Evolutionary conservation across 2,797 vertebrate species (phyloP), one percentile per base, ranked within the genome.

Genomic region (Ciconia nigra): DNA sequence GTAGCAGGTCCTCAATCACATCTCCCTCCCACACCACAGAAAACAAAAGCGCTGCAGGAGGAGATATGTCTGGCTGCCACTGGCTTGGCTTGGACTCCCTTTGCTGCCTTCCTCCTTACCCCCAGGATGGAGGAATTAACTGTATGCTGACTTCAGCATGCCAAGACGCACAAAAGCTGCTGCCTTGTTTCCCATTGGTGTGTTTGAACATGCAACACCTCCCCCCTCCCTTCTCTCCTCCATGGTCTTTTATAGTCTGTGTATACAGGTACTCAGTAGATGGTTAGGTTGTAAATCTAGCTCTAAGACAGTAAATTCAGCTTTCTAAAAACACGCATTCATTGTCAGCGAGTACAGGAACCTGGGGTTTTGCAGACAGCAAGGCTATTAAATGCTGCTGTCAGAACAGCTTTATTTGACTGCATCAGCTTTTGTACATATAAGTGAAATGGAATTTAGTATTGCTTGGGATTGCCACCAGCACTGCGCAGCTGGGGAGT

Each of bases 401-500:
- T 98, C 97, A 97, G 89, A 96, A 96, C 67, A 88, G 90, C 89
- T 98, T 96, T 97, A 94, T 96, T 96, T 96, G 97, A 93, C 96
- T 96, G 73, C 83, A 93, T 80, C 52, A 20, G 92, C 89, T 94
- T 92, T 90, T 74, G 70, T 44, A 87, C 71, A 87, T 76, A 46
- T 28, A 87, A 94, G 74, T 25, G 81, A 87, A 94, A 84, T 25
- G 46, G 63, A 83, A 96, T 95, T 97, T 87, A 94, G 20, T 21
- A 46, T 79, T 74, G 41, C 67, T 70, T 72, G 66, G 70, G 86
- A 96, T 81, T 77, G 88, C 66, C 83, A 91, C 47, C 58, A 90
- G 67, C 62, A 15, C 63, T 26, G 28, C 1, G 1, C 65, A 86
- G 93, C 33, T 57, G 52, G 47, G 35, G 79, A 91, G 35, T 4